phyloP scores from a whole-genome alignment of 2,797 vertebrate genomes.

The Crocodylus rhombifer region DNA sequence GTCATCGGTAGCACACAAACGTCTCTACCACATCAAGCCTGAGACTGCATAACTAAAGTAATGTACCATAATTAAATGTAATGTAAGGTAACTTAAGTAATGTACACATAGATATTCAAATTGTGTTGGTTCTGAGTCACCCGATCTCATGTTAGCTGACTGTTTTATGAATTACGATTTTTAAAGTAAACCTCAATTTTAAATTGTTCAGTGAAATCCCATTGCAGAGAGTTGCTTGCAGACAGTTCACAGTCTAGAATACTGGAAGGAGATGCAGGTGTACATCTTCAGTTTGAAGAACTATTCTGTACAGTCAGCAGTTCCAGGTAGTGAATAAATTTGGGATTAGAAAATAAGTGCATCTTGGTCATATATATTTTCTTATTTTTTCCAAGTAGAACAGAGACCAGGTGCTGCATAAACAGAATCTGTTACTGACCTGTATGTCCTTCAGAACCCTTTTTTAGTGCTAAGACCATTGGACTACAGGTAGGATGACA shows the following conservation, averaged over 20 bases:
- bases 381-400: background rate
- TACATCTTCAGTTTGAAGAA: background rate
- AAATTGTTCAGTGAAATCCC: background rate
- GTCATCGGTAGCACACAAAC: too few species aligned
- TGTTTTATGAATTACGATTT: background rate
- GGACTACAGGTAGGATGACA: background rate
- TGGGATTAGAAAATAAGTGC: background rate
- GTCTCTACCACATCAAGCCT: too few species aligned
- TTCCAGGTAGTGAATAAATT: constrained; percentile 1
- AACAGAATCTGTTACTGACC: background rate
- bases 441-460: background rate
- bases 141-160: background rate
- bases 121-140: too few species aligned
- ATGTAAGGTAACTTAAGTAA: too few species aligned
- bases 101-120: too few species aligned
- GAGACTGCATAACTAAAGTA: too few species aligned
- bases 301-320: background rate
- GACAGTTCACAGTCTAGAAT: background rate
- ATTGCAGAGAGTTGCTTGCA: background rate
- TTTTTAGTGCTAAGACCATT: background rate
- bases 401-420: background rate
- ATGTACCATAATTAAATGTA: too few species aligned
- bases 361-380: background rate
- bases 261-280: background rate
- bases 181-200: background rate